phyloP scores from a whole-genome alignment of 1,140 invertebrate genomes.

The Cotesia chilonis region DNA sequence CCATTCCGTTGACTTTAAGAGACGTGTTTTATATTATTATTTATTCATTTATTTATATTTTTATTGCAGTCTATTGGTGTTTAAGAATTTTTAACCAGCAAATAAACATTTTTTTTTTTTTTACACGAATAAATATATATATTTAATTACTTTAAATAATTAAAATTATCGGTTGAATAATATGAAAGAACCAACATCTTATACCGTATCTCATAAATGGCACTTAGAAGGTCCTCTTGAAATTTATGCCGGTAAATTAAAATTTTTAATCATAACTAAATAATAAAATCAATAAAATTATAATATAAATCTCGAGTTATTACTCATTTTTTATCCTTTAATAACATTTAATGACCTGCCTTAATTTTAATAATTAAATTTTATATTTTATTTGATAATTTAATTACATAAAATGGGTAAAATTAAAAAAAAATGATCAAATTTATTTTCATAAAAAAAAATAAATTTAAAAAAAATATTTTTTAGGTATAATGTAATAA shows the following conservation, averaged over 20 bases:
- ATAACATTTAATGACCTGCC: too few species aligned
- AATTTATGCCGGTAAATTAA: constrained; percentile 45
- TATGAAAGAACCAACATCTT: constrained; percentile 48
- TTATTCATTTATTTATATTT: neutral
- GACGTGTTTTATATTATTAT: neutral
- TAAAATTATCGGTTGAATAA: constrained; percentile 16
- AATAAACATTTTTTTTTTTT: constrained; percentile 26
- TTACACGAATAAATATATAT: neutral
- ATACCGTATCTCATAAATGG: constrained; percentile 46
- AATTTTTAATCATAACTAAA: constrained; percentile 8
- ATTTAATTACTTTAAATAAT: constrained; percentile 9
- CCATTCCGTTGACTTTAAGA: constrained; percentile 34
- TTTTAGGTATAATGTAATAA: too few species aligned
- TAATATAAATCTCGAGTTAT: neutral
- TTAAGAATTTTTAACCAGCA: constrained; percentile 4
- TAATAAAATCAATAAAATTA: constrained; percentile 1
- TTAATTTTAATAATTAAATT: too few species aligned
- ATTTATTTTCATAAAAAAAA: neutral
- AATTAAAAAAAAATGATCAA: too few species aligned
- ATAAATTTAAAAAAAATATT: neutral
- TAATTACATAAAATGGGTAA: too few species aligned
- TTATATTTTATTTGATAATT: too few species aligned
- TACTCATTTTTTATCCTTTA: too few species aligned
- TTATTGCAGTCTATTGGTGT: too few species aligned
- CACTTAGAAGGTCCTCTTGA: constrained; percentile 42